phyloP scores from a whole-genome alignment of 1,140 invertebrate species.

The Scaptomyza montana region DNA sequence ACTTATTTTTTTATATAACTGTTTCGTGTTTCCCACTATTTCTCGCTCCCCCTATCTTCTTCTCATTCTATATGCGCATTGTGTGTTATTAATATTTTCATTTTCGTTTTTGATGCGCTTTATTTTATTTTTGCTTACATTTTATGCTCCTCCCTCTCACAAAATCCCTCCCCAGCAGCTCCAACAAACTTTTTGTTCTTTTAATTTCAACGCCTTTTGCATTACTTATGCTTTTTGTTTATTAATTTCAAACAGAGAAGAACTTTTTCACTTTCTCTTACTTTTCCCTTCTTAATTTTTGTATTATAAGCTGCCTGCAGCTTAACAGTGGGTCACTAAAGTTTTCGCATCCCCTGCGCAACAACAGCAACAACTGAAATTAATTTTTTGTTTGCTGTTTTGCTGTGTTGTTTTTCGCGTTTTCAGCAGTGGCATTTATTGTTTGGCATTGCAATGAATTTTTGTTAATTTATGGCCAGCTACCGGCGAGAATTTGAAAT shows the following conservation, averaged over 20 bases:
- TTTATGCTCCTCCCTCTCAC: no score
- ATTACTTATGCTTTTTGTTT: constrained; percentile 58
- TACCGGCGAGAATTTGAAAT: not conserved
- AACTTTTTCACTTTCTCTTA: constrained; percentile 40
- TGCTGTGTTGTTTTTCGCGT: not conserved
- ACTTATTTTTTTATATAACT: constrained; percentile 75
- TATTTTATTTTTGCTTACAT: constrained; percentile 41
- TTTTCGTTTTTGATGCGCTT: constrained; percentile 57
- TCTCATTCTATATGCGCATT: not conserved
- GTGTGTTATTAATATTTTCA: constrained; percentile 77
- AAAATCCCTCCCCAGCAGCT: no score
- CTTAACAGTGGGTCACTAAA: constrained; percentile 39
- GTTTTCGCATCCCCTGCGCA: constrained; percentile 18
- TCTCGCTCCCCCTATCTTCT: not conserved
- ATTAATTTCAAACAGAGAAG: constrained; percentile 63
- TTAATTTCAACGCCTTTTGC: constrained; percentile 64
- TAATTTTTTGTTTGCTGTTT: constrained; percentile 13
- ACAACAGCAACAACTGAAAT: not conserved
- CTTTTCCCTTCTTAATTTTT: not conserved
- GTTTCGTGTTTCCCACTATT: constrained; percentile 52
- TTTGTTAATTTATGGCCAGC: constrained; percentile 38
- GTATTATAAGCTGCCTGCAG: not conserved
- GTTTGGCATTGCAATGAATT: constrained; percentile 4
- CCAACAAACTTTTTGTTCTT: not conserved
- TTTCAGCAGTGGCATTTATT: not conserved